Base-by-base conservation (phyloP, 2,797 vertebrate genomes). In the Danio albolineatus region DNA sequence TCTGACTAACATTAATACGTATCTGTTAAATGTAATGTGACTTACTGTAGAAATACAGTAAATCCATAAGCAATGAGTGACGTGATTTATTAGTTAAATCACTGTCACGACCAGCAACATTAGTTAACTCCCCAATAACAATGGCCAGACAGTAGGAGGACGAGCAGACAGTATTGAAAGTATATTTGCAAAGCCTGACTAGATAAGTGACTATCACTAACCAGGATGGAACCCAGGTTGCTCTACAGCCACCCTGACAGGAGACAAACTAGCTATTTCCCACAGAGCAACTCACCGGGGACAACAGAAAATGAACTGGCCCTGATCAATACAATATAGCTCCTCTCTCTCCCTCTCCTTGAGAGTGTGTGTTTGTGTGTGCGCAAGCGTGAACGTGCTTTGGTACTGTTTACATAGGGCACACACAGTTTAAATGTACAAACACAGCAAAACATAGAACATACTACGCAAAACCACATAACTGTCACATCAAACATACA, bases 251-350 rank as follows among this genome's bases (percentile, higher is more conserved):
- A 89, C 88, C 86, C 83, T 92, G 90, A 92, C 91, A 92, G 90
- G 88, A 92, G 90, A 94, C 90, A 93, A 93, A 94, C 91, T 91
- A 86, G 90, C 91, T 77, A 92, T 90, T 92, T 92, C 92, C 91
- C 90, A 87, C 86, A 82, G 86, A 89, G 87, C 87, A 90, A 89
- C 89, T 91, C 90, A 92, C 89, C 81, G 43, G 91, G 91, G 91
- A 92, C 90, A 85, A 86, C 81, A 89, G 91, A 93, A 92, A 93
- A 94, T 93, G 90, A 92, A 92, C 92, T 91, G 88, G 85, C 85
- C 84, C 66, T 56, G 87, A 93, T 94, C 93, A 90, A 93, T 94
- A 93, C 85, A 75, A 83, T 60, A 86, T 89, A 90, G 86, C 87
- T 84, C 13, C 76, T 14, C 41, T 49, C 49, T 14, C 49, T 28